Evolutionary conservation across 53 echinoderm and acorn worm genomes (phyloP).

Genomic region (Zoroaster sp.): DNA sequence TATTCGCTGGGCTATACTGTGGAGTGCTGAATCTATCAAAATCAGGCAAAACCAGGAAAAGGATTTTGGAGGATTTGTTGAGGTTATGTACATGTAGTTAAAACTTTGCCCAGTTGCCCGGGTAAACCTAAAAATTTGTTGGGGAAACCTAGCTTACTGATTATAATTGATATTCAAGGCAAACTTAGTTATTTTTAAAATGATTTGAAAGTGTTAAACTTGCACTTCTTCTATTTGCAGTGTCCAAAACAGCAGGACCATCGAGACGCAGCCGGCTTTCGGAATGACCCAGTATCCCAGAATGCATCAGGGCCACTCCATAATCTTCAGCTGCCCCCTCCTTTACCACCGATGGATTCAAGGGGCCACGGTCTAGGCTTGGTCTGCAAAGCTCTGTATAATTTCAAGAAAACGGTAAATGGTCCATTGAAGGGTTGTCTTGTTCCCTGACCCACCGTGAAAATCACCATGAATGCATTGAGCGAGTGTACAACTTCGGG

Average conservation of each 20-base stretch:
- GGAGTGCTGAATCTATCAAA: too few species aligned
- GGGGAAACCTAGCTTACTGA: too few species aligned
- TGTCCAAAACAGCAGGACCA: conserved; percentile 2
- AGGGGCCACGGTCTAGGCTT: conserved; percentile 7
- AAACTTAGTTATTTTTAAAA: too few species aligned
- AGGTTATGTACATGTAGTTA: too few species aligned
- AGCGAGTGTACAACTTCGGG: too few species aligned
- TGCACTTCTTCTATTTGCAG: background rate
- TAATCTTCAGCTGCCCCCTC: conserved; percentile 11
- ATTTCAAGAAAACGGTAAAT: conserved; percentile 28
- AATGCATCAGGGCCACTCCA: background rate
- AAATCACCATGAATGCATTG: background rate
- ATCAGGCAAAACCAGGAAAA: too few species aligned
- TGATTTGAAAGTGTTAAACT: background rate
- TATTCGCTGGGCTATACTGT: too few species aligned
- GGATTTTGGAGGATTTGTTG: too few species aligned
- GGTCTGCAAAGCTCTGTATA: conserved; percentile 27
- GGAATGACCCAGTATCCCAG: background rate
- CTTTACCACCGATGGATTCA: conserved; percentile 1
- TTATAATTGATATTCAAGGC: too few species aligned
- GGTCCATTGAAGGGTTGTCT: background rate
- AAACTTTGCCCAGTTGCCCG: too few species aligned
- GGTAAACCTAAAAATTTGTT: too few species aligned
- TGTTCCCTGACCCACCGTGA: background rate
- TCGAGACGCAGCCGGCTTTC: background rate